Conservation (phyloP, 1,140 invertebrate genomes). For the Drosophila malerkotliana region DNA sequence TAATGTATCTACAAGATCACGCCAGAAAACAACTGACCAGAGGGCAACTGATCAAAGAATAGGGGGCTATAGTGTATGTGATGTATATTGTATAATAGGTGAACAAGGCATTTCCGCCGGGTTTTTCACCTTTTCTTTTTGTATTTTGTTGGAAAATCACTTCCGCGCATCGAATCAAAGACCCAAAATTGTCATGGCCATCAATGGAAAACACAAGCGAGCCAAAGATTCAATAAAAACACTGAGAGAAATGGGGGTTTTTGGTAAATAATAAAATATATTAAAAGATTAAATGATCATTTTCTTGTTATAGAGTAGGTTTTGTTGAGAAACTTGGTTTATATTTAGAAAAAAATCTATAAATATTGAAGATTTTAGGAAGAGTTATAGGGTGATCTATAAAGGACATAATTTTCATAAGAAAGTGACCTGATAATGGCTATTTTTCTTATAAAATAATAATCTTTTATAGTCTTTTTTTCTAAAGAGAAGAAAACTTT, state of each 20-base stretch:
- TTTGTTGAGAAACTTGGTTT: too few relatives aligned
- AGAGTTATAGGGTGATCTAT: too few relatives aligned
- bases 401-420: too few relatives aligned
- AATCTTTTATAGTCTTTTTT: too few relatives aligned
- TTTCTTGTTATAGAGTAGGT: too few relatives aligned
- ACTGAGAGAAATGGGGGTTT: background rate
- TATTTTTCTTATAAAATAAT: too few relatives aligned
- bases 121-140: slow-evolving; percentile 25
- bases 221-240: slow-evolving; percentile 2
- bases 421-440: too few relatives aligned
- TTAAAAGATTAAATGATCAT: too few relatives aligned
- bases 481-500: too few relatives aligned
- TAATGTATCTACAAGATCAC: slow-evolving; percentile 49
- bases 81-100: slow-evolving; percentile 8
- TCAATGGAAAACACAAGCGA: slow-evolving; percentile 67
- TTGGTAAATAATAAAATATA: too few relatives aligned
- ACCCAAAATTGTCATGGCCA: slow-evolving; percentile 76
- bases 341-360: too few relatives aligned
- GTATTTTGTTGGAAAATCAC: slow-evolving; percentile 56
- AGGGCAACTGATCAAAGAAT: slow-evolving; percentile 49
- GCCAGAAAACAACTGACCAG: slow-evolving; percentile 58
- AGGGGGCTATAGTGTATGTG: slow-evolving; percentile 27
- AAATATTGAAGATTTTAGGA: too few relatives aligned
- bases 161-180: slow-evolving; percentile 74
- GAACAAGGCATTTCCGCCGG: slow-evolving; percentile 62